These are phyloP conservation scores for Numida meleagris DNA, from an alignment of 2,113 vertebrate species.

Conservation along the genomic window DNA sequence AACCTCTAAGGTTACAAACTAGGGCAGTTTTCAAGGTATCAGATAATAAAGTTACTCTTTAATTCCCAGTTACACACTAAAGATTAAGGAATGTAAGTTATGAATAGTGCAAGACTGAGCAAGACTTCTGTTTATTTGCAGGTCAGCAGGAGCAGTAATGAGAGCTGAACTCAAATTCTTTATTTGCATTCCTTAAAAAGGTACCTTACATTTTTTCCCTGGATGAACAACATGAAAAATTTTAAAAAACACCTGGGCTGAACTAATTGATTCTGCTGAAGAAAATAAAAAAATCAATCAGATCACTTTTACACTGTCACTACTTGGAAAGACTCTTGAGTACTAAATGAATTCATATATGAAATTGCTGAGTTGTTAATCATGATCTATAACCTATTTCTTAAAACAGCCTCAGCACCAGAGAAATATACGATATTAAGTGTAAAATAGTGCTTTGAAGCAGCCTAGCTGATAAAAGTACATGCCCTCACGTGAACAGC, in stretches of 20 bases:
- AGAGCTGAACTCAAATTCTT: not conserved
- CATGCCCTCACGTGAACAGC: not conserved
- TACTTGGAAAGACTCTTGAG: not conserved
- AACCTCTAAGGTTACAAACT: not conserved
- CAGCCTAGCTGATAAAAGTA: not conserved
- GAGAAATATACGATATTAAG: not conserved
- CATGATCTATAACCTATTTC: not conserved
- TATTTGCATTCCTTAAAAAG: not conserved
- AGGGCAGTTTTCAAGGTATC: not conserved
- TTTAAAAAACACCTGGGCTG: not conserved
- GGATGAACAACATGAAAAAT: not conserved
- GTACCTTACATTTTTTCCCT: not conserved
- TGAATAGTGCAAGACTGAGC: not conserved
- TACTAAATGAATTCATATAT: not conserved
- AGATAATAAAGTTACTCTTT: slow-evolving; percentile 33
- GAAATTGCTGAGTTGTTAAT: not conserved
- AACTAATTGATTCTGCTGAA: not conserved
- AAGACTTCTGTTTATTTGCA: not conserved
- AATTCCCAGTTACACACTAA: not conserved
- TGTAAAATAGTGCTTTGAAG: not conserved
- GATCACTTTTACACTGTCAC: not conserved
- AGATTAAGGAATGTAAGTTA: not conserved
- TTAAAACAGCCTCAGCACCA: not conserved
- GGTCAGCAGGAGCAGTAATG: not conserved
- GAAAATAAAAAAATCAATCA: not conserved